Base-by-base conservation (phyloP, 2,797 vertebrate genomes). In the Pseudochirops corinnae region DNA sequence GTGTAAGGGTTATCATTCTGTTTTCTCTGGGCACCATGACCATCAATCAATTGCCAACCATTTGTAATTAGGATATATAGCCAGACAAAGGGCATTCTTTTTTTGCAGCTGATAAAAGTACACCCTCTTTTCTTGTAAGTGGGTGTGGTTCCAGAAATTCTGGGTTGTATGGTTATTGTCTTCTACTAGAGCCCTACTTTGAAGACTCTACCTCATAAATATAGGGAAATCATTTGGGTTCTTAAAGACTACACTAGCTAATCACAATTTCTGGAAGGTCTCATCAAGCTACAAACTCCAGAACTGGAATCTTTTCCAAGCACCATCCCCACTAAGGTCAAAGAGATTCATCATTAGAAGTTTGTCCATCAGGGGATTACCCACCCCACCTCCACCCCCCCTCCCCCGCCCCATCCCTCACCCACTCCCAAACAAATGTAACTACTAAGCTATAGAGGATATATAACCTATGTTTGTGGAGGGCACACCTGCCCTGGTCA, bases 351-450 rank as follows among this genome's bases (percentile, higher is more conserved):
- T n/a, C 62, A 74, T 74, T 74, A 39, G 62, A n/a, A 74, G 62
- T 74, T 18, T 74, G 62, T 16, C 33, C 62, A 74, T 74, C 62
- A 74, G 33, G n/a, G 33, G 14, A 39, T 74, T 74, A 74, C 6
- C 14, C 33, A 7, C 31, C 1, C 60, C 29, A 11, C 28, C 29
- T 13, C 31, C 60, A 4, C 4, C 13, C 3, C 1, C 31, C 13
- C 31, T 1, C 60, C 13, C 4, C 13, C 3, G 46, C 31, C 13
- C 31, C 4, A 29, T 0, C 16, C 1, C 14, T 2, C 60, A 4
- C 4, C 13, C 12, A 13, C 16, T 1, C 33, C 9, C 33, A 74
- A 16, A 13, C 62, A 74, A 16, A 74, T 6, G 33, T 74, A 74
- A 28, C 14, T 74, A 2, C 62, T 67, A 39, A 74, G 16, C 62